phyloP scores from a whole-genome alignment of 2,888 invertebrate species.

The Standfussiana lucernea region DNA sequence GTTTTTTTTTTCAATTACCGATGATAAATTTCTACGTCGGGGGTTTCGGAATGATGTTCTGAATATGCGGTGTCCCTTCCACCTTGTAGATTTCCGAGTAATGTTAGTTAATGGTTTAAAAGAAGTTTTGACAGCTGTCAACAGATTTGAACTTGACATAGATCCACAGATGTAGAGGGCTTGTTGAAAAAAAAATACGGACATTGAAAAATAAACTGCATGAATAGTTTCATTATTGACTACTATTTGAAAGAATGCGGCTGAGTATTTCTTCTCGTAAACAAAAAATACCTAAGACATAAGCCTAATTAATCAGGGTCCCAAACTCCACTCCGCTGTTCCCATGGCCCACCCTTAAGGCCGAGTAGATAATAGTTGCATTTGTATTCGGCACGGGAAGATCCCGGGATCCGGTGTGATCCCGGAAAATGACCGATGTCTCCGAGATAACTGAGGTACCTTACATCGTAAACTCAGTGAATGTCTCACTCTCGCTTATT shows the following conservation, averaged over 20 bases:
- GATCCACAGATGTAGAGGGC: not conserved
- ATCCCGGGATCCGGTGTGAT: conserved; percentile 49
- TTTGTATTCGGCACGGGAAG: conserved; percentile 69
- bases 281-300: not conserved
- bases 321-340: conserved; percentile 30
- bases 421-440: conserved; percentile 71
- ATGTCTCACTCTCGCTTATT: conserved; percentile 57
- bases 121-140: not conserved
- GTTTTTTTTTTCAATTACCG: too few species aligned
- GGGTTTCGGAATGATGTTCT: too few species aligned
- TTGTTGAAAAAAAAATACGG: not conserved
- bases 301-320: conserved; percentile 3
- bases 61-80: too few species aligned
- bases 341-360: conserved; percentile 36
- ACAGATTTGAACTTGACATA: not conserved
- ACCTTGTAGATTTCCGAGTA: too few species aligned
- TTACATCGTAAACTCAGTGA: conserved; percentile 62
- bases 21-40: too few species aligned
- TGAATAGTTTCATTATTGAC: too few species aligned
- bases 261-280: not conserved
- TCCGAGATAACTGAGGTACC: conserved; percentile 61
- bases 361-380: conserved; percentile 71
- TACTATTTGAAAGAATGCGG: not conserved
- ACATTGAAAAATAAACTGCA: not conserved
- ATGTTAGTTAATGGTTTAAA: not conserved